These are phyloP conservation scores for Oxyura jamaicensis DNA, from an alignment of 2,113 vertebrate genomes.

Conservation along the genomic window DNA sequence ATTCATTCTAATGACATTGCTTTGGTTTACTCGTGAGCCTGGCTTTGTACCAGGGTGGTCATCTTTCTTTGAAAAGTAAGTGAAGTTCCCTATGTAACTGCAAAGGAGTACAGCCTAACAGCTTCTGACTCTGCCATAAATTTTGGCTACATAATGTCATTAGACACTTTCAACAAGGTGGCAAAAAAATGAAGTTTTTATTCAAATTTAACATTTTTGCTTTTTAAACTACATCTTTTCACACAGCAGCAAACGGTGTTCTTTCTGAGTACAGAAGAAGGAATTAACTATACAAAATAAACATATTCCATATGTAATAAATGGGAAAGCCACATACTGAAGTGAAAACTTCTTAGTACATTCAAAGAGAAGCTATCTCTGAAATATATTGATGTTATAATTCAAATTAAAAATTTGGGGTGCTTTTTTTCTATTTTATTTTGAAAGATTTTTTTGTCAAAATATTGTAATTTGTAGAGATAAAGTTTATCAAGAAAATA, in stretches of 20 bases:
- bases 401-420: background rate
- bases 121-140: background rate
- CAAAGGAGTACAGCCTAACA: background rate
- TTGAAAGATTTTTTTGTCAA: background rate
- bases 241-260: background rate
- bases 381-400: background rate
- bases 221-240: background rate
- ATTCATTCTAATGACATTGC: slow-evolving; percentile 94
- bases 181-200: background rate
- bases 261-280: background rate
- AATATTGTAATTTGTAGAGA: background rate
- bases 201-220: background rate
- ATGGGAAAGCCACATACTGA: background rate
- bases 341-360: background rate
- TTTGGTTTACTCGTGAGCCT: slow-evolving; percentile 98
- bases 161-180: background rate
- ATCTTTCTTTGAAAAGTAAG: slow-evolving; percentile 94
- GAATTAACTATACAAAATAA: background rate
- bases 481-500: background rate
- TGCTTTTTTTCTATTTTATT: background rate
- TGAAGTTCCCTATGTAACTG: background rate
- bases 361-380: background rate
- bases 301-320: background rate
- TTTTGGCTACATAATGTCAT: background rate
- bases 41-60: slow-evolving; percentile 99